Evolutionary conservation across 2,113 vertebrate genomes (phyloP), one percentile per base, ranked within the genome.

Genomic region (Formicarius rufipectus): DNA sequence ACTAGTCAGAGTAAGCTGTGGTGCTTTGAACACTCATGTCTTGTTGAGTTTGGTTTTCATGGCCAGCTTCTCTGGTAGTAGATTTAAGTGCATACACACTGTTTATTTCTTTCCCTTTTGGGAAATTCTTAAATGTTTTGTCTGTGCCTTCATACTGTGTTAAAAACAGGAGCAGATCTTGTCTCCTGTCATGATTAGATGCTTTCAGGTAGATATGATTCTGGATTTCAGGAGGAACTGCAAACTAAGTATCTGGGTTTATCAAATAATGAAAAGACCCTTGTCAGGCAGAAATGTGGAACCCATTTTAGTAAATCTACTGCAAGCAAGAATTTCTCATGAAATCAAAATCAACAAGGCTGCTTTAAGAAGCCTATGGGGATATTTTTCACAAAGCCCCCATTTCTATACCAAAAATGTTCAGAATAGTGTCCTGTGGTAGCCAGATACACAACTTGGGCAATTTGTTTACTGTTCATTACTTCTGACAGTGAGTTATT

Each of bases 401-500:
- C 6, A 4, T 87, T 76, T 69, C 50, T 52, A 82, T 79, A 88
- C 50, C 74, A 76, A 78, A 96, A 93, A 22, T 81, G 66, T 88
- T 77, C 33, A 52, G 58, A 73, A 62, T 59, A 94, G 80, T 91
- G 96, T 75, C 49, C 73, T 42, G 7, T 35, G 90, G 74, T 86
- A 89, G 87, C 84, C 69, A 94, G 67, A 91, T 92, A 87, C 72
- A 94, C 25, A 50, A 50, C 75, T 92, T 90, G 42, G 79, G 62
- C 40, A 87, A 55, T 95, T 96, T 78, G n/a, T 53, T 90, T 87
- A 63, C 76, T 33, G 42, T 95, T 97, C 45, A 89, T 96, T 83
- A 56, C 73, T 95, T 95, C 84, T 91, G 86, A 86, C 53, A 73
- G 37, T 82, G 69, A 77, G 42, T 75, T 64, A 71, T 19, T 80